phyloP scores from a whole-genome alignment of 2,797 vertebrate species.

The Notolabrus celidotus region DNA sequence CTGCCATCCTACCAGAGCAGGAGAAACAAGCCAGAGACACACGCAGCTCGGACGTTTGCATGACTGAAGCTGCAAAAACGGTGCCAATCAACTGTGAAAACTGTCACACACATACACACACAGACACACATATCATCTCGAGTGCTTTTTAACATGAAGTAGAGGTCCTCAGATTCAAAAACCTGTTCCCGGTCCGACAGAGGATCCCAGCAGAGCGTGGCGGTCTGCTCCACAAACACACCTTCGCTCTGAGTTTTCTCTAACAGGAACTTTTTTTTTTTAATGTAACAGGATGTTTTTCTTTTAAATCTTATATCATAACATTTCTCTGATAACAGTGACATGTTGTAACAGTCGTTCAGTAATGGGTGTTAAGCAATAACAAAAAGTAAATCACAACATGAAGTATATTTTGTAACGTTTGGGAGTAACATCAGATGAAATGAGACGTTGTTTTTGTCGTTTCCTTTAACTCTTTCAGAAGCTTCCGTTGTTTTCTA shows the following conservation, averaged over 20 bases:
- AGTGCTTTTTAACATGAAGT: constrained; percentile 48
- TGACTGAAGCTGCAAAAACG: constrained; percentile 38
- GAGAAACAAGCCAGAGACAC: constrained; percentile 37
- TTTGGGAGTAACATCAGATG: not conserved
- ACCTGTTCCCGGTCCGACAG: constrained; percentile 7
- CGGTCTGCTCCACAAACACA: not conserved
- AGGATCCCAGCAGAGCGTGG: not conserved
- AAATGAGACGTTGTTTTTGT: not conserved
- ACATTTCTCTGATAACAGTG: not conserved
- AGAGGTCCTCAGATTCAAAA: constrained; percentile 38
- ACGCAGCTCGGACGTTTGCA: constrained; percentile 28
- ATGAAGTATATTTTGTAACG: constrained; percentile 9
- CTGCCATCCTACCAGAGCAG: constrained; percentile 29
- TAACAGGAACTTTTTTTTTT: not conserved
- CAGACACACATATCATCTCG: constrained; percentile 30
- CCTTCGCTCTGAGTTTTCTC: not conserved
- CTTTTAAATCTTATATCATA: not conserved
- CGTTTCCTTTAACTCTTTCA: not conserved
- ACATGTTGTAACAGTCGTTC: not conserved
- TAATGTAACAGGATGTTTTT: not conserved
- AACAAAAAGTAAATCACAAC: not conserved
- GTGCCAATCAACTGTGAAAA: constrained; percentile 74
- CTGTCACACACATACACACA: constrained; percentile 27
- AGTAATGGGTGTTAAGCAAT: not conserved
- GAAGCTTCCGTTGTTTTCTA: not conserved